A percentile compares a stretch with the other conserved stretches of the same genome.
Evolutionary conservation across 2,797 vertebrate species (phyloP).

Genomic region (Myotis vivesi): DNA sequence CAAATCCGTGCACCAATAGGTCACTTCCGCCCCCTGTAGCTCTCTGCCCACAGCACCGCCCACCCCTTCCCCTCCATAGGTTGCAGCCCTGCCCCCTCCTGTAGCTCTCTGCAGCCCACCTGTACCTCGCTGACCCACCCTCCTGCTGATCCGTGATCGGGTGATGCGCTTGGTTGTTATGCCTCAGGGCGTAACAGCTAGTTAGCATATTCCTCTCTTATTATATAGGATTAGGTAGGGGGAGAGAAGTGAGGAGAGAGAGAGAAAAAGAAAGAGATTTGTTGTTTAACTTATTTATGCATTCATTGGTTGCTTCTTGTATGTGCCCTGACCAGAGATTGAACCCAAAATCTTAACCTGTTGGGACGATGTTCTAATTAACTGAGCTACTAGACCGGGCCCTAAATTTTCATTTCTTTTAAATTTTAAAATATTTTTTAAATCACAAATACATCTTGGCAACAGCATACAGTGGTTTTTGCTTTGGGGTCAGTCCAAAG

Average conservation of each 20-base stretch:
- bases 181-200: too few species aligned
- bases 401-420: not conserved
- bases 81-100: too few species aligned
- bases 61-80: too few species aligned
- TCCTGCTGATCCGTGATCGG: too few species aligned
- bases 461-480: constrained; percentile 17
- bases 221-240: too few species aligned
- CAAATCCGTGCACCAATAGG: too few species aligned
- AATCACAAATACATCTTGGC: not conserved
- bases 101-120: too few species aligned
- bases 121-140: too few species aligned
- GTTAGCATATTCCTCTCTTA: too few species aligned
- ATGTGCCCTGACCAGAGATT: not conserved
- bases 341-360: not conserved
- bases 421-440: not conserved
- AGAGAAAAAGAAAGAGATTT: not conserved
- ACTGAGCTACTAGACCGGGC: not conserved
- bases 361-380: not conserved
- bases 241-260: not conserved
- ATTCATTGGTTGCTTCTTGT: not conserved
- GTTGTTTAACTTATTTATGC: not conserved
- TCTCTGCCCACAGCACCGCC: too few species aligned
- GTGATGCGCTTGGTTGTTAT: too few species aligned
- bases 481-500: not conserved
- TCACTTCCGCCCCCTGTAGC: too few species aligned